A percentile compares a stretch with the other conserved stretches of the same genome.
These are phyloP conservation scores for Ploceus nigricollis DNA, from an alignment of 2,113 vertebrate species.

Conservation along the genomic window DNA sequence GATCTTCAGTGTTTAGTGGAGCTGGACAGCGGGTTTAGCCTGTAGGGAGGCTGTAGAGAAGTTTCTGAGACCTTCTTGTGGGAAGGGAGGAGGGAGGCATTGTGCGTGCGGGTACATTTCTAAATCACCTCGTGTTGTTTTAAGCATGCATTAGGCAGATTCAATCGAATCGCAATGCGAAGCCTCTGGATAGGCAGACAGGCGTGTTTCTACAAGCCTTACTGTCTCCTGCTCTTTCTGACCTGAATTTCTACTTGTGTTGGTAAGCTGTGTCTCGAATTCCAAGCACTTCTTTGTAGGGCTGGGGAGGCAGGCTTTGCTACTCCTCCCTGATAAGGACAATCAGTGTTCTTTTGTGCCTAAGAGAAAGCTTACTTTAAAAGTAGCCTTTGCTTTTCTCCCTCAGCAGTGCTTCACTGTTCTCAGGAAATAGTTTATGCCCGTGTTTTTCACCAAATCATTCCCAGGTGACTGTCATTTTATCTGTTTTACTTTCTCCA, in stretches of 20 bases:
- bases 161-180: background rate
- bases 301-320: background rate
- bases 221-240: slow-evolving; percentile 6
- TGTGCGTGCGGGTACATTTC: background rate
- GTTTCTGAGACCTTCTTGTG: background rate
- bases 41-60: background rate
- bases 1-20: background rate
- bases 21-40: background rate
- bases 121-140: background rate
- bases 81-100: background rate
- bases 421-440: background rate
- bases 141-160: background rate
- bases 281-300: background rate
- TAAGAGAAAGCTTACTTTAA: background rate
- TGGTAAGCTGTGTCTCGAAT: background rate
- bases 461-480: background rate
- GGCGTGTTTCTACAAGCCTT: slow-evolving; percentile 3
- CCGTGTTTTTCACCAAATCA: background rate
- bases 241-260: slow-evolving; percentile 32
- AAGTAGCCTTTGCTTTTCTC: background rate
- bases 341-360: background rate
- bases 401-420: background rate
- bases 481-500: background rate
- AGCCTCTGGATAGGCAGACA: background rate
- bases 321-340: slow-evolving; percentile 14